Percentiles rank a stretch among this genome's conserved stretches.
phyloP scores from a whole-genome alignment of 2,797 vertebrate genomes.

The Melanotaenia trifasciata region DNA sequence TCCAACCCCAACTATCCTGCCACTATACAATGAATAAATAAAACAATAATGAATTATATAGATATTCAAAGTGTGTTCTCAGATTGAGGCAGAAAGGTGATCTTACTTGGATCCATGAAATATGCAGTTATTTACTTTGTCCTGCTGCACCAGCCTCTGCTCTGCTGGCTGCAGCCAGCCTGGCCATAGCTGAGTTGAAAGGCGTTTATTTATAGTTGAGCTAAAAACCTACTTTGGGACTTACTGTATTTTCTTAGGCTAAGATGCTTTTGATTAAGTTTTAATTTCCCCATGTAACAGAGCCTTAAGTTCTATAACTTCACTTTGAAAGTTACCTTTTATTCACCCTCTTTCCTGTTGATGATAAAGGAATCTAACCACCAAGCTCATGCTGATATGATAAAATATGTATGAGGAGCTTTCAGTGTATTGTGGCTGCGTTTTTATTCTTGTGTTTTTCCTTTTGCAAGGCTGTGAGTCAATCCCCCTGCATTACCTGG shows the following conservation, averaged over 20 bases:
- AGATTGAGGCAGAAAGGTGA: constrained; percentile 25
- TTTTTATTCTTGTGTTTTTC: constrained; percentile 26
- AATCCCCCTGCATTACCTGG: constrained; percentile 91
- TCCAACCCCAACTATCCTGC: constrained; percentile 2
- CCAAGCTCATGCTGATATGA: background rate
- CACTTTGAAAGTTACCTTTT: constrained; percentile 4
- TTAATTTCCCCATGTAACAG: constrained; percentile 23
- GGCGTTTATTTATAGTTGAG: constrained; percentile 87
- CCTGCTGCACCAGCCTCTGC: constrained; percentile 68
- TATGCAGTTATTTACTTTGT: constrained; percentile 61
- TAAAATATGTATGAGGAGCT: constrained; percentile 30
- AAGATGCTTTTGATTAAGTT: constrained; percentile 46
- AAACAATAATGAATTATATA: constrained; percentile 17
- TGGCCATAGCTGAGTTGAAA: constrained; percentile 73
- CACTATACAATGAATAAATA: constrained; percentile 27
- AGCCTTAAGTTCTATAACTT: background rate
- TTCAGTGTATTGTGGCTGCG: constrained; percentile 4
- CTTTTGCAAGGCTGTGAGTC: constrained; percentile 87
- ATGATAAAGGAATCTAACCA: background rate
- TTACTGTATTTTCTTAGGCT: constrained; percentile 74
- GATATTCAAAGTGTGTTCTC: constrained; percentile 30
- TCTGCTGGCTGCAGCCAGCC: constrained; percentile 65
- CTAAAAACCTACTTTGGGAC: constrained; percentile 87
- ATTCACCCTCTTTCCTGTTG: background rate
- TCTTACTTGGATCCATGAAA: constrained; percentile 47